Conservation (phyloP, 2,797 vertebrate genomes). For the Cheirogaleus major region DNA sequence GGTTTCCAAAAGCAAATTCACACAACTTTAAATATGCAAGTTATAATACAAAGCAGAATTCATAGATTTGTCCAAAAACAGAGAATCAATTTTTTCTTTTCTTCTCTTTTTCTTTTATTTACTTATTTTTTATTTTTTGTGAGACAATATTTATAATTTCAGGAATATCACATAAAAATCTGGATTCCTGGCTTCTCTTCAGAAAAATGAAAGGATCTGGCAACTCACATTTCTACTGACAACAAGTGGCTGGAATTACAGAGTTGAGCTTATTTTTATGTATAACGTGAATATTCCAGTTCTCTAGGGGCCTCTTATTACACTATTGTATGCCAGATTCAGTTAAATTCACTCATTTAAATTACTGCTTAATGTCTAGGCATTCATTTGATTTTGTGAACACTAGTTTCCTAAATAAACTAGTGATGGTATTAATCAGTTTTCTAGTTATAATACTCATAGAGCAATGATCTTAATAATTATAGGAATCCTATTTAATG, state of each 20-base stretch:
- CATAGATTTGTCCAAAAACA: not conserved
- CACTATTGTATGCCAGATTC: not conserved
- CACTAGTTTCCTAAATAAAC: not conserved
- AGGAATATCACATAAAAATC: slow-evolving; percentile 27
- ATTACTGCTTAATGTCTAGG: not conserved
- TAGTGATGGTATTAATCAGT: not conserved
- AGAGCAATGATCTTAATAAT: not conserved
- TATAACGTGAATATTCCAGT: not conserved
- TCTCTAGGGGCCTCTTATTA: not conserved
- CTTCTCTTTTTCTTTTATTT: not conserved
- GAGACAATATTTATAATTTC: slow-evolving; percentile 8
- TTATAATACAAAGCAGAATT: not conserved
- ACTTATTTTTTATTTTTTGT: not conserved
- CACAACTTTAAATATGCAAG: not conserved
- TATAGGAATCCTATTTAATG: not conserved
- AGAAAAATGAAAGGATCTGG: not conserved
- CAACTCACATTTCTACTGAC: not conserved
- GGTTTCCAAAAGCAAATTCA: not conserved
- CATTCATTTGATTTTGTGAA: slow-evolving; percentile 6
- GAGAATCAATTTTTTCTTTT: not conserved
- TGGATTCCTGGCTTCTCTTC: not conserved
- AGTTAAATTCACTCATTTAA: not conserved
- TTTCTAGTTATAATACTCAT: not conserved
- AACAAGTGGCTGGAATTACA: not conserved
- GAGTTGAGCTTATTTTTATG: not conserved